Evolutionary conservation across 2,888 invertebrate genomes (phyloP).

Genomic region (Nymphalis polychloros): DNA sequence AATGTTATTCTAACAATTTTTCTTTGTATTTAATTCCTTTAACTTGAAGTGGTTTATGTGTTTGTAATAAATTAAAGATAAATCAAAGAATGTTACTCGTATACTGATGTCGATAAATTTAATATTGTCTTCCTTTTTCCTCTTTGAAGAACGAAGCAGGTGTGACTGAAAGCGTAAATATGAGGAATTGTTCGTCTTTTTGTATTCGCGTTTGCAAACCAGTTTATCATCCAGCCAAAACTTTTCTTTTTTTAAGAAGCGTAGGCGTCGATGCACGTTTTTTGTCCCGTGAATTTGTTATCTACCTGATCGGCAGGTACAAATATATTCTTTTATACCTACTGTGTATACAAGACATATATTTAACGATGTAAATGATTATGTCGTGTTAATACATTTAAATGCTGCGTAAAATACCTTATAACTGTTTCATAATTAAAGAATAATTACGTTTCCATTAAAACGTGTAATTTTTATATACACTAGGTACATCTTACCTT

Average conservation of each 20-base stretch:
- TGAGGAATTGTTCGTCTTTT: constrained; percentile 54
- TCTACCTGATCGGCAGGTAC: constrained; percentile 40
- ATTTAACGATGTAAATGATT: neutral
- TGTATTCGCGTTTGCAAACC: constrained; percentile 57
- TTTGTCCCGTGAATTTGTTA: constrained; percentile 63
- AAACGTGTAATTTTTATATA: no score
- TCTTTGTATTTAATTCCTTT: neutral
- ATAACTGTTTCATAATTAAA: no score
- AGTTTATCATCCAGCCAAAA: constrained; percentile 72
- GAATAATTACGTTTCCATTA: no score
- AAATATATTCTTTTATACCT: neutral
- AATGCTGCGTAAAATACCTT: neutral
- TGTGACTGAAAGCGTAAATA: constrained; percentile 48
- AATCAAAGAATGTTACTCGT: constrained; percentile 15
- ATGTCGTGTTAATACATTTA: neutral
- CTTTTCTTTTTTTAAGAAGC: constrained; percentile 58
- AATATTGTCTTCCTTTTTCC: constrained; percentile 42
- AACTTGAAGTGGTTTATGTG: constrained; percentile 15
- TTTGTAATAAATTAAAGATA: constrained; percentile 17
- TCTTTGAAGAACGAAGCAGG: constrained; percentile 23
- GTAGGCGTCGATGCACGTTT: constrained; percentile 72
- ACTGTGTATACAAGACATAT: neutral
- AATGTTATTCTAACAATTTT: neutral
- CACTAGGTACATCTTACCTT: no score
- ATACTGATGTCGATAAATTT: constrained; percentile 1